Percentiles rank a stretch among this genome's conserved stretches.
phyloP scores from a whole-genome alignment of 2,113 vertebrate genomes.

The Phalacrocorax aristotelis region DNA sequence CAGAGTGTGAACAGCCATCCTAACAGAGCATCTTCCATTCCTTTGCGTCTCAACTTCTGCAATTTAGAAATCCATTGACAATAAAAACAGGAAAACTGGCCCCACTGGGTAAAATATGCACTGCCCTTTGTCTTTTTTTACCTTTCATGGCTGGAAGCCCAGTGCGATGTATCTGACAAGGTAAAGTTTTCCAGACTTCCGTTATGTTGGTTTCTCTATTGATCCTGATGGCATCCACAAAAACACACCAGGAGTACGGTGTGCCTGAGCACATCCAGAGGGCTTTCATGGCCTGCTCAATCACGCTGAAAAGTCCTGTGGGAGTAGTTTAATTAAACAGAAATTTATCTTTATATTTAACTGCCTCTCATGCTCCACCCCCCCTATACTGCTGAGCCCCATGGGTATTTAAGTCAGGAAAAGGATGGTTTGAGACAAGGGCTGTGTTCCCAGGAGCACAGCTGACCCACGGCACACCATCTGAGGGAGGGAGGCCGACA shows the following conservation, averaged over 20 bases:
- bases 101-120: neutral
- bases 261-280: neutral
- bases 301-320: neutral
- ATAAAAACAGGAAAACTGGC: neutral
- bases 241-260: neutral
- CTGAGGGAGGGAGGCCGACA: neutral
- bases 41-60: neutral
- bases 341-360: neutral
- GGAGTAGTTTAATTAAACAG: neutral
- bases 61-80: neutral
- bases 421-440: neutral
- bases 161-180: neutral
- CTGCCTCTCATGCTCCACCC: neutral
- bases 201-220: neutral
- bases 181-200: neutral
- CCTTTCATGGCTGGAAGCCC: neutral
- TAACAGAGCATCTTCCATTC: neutral
- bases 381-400: rapidly evolving
- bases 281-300: neutral
- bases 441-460: neutral
- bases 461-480: neutral
- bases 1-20: neutral
- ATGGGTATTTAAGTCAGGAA: neutral
- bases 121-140: neutral
- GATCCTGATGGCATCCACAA: neutral